A percentile compares a stretch with the other conserved stretches of the same genome.
These are phyloP conservation scores for Copidosoma floridanum DNA, from an alignment of 1,140 invertebrate genomes.

Conservation along the genomic window DNA sequence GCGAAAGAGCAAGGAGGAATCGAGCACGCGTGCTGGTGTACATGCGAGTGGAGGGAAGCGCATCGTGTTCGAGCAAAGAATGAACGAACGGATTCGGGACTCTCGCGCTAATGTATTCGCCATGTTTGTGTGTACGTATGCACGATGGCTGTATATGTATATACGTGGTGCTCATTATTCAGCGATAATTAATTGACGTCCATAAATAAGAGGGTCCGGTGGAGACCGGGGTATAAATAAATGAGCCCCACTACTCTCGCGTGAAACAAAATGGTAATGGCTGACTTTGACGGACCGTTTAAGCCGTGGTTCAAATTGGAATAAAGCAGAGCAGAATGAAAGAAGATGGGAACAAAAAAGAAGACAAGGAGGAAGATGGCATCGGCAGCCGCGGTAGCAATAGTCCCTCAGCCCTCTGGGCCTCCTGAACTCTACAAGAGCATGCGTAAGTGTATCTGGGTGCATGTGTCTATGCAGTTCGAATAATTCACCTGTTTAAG, in stretches of 20 bases:
- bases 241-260: no score
- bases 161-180: constrained; percentile 52
- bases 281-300: constrained; percentile 56
- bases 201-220: constrained; percentile 51
- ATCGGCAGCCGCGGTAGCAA: background rate
- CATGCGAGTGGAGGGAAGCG: constrained; percentile 9
- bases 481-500: constrained; percentile 49
- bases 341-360: background rate
- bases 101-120: constrained; percentile 50
- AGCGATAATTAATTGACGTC: constrained; percentile 56
- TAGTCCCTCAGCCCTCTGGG: background rate
- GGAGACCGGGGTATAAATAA: constrained; percentile 50
- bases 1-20: background rate
- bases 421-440: constrained; percentile 15
- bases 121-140: background rate
- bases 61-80: constrained; percentile 25
- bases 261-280: constrained; percentile 55
- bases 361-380: background rate
- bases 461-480: no score
- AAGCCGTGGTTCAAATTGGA: no score
- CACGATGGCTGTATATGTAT: constrained; percentile 25
- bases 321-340: constrained; percentile 43
- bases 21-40: background rate
- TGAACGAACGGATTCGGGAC: constrained; percentile 48
- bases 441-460: constrained; percentile 16